Evolutionary conservation across 2,113 vertebrate species (phyloP).

Genomic region (Phyllostomus discolor): DNA sequence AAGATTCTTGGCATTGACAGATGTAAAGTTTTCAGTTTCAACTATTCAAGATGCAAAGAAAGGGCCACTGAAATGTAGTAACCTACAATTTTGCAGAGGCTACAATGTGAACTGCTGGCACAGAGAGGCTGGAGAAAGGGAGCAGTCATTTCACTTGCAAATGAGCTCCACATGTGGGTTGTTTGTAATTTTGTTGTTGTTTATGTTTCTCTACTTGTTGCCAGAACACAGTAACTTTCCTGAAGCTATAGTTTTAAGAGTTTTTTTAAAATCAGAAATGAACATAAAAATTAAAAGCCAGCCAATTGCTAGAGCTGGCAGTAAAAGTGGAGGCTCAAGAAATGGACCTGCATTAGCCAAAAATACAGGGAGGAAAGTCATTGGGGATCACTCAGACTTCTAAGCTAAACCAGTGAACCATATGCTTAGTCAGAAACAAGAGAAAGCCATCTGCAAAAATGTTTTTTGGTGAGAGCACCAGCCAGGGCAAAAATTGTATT

Average conservation of each 20-base stretch:
- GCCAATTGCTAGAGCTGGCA: neutral
- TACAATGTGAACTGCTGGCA: neutral
- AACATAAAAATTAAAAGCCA: slow-evolving; percentile 24
- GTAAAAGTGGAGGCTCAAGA: neutral
- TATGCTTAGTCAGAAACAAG: slow-evolving; percentile 13
- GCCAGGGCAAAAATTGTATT: slow-evolving; percentile 8
- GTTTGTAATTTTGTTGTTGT: neutral
- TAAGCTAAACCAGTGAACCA: neutral
- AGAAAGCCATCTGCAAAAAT: neutral
- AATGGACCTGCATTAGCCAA: neutral
- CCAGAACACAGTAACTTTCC: slow-evolving; percentile 25
- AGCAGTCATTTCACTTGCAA: neutral
- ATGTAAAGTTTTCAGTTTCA: slow-evolving; percentile 5
- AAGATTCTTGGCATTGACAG: neutral
- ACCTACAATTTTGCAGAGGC: neutral
- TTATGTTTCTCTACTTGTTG: neutral
- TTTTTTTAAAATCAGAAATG: neutral
- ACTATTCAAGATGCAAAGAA: neutral
- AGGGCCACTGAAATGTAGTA: neutral
- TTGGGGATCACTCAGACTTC: neutral
- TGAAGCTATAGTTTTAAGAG: slow-evolving; percentile 12
- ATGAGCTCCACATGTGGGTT: neutral
- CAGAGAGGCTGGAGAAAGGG: neutral
- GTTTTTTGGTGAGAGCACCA: slow-evolving; percentile 33
- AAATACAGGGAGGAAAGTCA: slow-evolving; percentile 18